Percentiles rank a stretch among this genome's conserved stretches.
Evolutionary conservation across 2,888 invertebrate species (phyloP).

Genomic region (Meghimatium bilineatum): DNA sequence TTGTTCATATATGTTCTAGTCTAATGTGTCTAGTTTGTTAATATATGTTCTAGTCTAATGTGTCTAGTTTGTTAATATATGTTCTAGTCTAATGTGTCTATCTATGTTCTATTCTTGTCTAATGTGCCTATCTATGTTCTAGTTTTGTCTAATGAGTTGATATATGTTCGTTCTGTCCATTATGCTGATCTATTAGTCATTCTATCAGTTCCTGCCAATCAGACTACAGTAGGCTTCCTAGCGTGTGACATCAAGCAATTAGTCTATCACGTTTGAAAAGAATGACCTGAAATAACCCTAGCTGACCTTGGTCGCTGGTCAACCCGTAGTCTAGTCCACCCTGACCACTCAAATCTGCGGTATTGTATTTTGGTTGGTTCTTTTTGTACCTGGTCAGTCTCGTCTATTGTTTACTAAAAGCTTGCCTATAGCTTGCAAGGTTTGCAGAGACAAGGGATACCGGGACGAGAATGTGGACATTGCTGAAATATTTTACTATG

Average conservation of each 20-base stretch:
- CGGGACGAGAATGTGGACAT: not conserved
- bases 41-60: too few relatives aligned
- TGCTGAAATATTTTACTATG: not conserved
- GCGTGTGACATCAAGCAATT: not conserved
- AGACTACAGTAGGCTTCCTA: too few relatives aligned
- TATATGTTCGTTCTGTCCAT: too few relatives aligned
- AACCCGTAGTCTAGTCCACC: not conserved
- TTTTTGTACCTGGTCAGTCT: not conserved
- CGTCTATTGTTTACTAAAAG: not conserved
- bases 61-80: too few relatives aligned
- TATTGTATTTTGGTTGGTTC: not conserved
- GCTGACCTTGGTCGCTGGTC: not conserved
- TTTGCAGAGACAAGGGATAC: not conserved
- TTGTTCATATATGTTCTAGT: too few relatives aligned
- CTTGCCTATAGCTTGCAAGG: not conserved
- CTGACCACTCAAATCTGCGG: not conserved
- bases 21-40: too few relatives aligned
- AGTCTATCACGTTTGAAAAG: not conserved
- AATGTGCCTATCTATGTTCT: not conserved
- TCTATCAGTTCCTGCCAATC: not conserved
- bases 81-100: too few relatives aligned
- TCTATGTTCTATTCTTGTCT: too few relatives aligned
- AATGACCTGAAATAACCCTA: conserved; percentile 1
- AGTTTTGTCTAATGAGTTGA: too few relatives aligned
- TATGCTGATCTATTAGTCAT: not conserved